Conservation (phyloP, 2,113 vertebrate species). For the Mustelus asterias region DNA sequence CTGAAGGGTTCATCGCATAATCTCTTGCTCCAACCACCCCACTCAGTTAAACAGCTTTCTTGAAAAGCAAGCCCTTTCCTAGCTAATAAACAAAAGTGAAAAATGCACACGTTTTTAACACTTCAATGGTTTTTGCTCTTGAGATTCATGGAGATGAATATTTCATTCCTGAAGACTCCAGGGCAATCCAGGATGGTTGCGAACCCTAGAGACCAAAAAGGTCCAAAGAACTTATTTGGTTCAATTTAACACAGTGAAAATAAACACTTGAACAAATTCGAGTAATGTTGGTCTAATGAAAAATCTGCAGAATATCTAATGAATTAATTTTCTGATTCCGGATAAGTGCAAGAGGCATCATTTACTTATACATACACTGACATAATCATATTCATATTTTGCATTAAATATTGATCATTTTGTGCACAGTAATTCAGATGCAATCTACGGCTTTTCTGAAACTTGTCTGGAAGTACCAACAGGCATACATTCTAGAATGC, state of each 20-base stretch:
- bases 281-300: background rate
- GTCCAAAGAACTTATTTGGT: background rate
- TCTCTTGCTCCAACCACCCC: background rate
- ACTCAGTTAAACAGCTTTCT: background rate
- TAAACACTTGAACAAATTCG: background rate
- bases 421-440: background rate
- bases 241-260: background rate
- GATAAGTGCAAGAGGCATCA: background rate
- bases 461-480: constrained; percentile 49
- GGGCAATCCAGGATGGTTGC: background rate
- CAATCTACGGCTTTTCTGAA: constrained; percentile 42
- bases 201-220: background rate
- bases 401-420: background rate
- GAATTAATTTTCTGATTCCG: background rate
- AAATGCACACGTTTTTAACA: background rate
- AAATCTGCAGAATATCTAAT: background rate
- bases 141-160: background rate
- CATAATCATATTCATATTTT: constrained; percentile 6
- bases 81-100: background rate
- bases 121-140: background rate
- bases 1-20: background rate
- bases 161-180: background rate
- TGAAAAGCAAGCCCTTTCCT: background rate
- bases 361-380: background rate
- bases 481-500: constrained; percentile 44